A percentile compares a stretch with the other conserved stretches of the same genome.
phyloP scores from a whole-genome alignment of 1,140 invertebrate species.

The Drosophila ohnishii region DNA sequence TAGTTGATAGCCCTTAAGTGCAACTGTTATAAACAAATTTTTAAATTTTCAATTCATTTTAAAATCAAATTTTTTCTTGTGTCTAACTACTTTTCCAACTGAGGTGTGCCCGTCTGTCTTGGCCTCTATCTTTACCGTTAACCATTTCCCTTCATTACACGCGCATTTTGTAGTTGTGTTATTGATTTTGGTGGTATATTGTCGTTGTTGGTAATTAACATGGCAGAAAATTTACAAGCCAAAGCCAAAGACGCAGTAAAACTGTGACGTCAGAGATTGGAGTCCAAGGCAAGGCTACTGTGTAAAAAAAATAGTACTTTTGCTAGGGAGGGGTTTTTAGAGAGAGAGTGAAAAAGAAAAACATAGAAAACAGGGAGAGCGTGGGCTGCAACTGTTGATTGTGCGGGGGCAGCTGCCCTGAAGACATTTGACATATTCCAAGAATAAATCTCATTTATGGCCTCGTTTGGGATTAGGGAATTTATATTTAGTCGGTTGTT shows the following conservation, averaged over 20 bases:
- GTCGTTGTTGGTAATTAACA: slow-evolving; percentile 60
- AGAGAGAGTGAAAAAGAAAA: neutral
- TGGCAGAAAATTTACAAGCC: slow-evolving; percentile 52
- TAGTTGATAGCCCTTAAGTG: too few species aligned
- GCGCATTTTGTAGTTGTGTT: slow-evolving; percentile 31
- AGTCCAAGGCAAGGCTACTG: slow-evolving; percentile 14
- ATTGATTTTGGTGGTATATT: slow-evolving; percentile 62
- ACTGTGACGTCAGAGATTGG: slow-evolving; percentile 62
- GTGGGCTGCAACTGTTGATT: slow-evolving; percentile 45
- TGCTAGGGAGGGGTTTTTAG: neutral
- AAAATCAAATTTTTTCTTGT: neutral
- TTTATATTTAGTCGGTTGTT: neutral
- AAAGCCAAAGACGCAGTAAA: slow-evolving; percentile 63
- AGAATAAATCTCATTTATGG: slow-evolving; percentile 23
- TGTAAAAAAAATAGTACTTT: neutral
- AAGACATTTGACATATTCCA: slow-evolving; percentile 19
- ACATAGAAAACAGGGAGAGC: neutral
- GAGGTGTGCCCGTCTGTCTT: slow-evolving; percentile 23
- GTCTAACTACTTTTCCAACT: neutral
- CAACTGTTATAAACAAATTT: too few species aligned
- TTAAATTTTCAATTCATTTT: neutral
- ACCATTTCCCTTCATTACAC: slow-evolving; percentile 35
- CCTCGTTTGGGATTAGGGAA: neutral
- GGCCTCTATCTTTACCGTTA: slow-evolving; percentile 23
- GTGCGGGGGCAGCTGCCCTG: slow-evolving; percentile 18